Evolutionary conservation across 2,888 invertebrate genomes (phyloP), one percentile per base, ranked within the genome.

Genomic region (Malthinus seriepunctatus): DNA sequence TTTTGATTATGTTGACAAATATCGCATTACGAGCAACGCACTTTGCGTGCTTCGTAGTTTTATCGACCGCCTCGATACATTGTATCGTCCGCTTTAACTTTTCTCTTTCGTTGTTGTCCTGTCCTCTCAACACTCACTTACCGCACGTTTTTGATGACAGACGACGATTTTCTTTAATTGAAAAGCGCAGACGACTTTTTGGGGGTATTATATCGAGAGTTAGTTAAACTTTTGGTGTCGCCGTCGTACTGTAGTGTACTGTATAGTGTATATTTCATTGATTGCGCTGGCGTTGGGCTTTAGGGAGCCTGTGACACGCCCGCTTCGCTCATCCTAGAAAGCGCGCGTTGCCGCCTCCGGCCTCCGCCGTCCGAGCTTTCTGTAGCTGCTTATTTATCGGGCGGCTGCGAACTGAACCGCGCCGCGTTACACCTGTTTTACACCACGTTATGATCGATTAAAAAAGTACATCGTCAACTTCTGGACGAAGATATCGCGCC

Each of bases 341-440:
- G 77, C 77, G 76, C 76, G 74, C 76, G 76, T 76, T 76, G 73
- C 75, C 75, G 76, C 77, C 76, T 75, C 73, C 74, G 72, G 73
- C 73, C 73, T 70, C 72, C 71, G 67, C 70, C 74, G 70, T 73
- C 71, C 73, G 72, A 73, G 71, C 72, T 75, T 77, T 76, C 77
- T 78, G 75, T 76, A 76, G 76, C 76, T 75, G 75, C 75, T 77
- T 78, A 78, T 78, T 78, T 78, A 78, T 77, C 77, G 76, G 73
- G 75, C 75, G 76, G 73, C 76, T 75, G 75, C 72, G 75, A 76
- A 70, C 74, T 73, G 72, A 73, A 76, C 67, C 76, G 75, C 74
- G 76, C 73, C 72, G 72, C 64, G 67, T 65, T 64, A 66, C 67
- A 68, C 67, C 71, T 69, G 65, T 65, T 63, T 64, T 52, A 51